Evolutionary conservation across 2,113 vertebrate species (phyloP), one percentile per base, ranked within the genome.

Genomic region (Theristicus caerulescens): DNA sequence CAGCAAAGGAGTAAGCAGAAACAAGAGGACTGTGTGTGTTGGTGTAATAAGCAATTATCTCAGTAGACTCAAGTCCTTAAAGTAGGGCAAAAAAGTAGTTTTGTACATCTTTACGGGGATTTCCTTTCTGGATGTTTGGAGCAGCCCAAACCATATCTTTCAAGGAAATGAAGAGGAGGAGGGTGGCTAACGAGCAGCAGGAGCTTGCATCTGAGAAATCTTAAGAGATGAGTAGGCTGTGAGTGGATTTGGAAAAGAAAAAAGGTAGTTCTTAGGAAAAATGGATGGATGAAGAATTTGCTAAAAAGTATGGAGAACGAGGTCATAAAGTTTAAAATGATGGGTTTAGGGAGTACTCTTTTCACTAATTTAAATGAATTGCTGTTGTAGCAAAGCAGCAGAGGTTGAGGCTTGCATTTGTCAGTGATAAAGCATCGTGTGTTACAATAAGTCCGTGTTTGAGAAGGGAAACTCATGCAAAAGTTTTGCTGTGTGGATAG

Each of bases 111-210:
- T 88, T 81, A 3, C 31, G 86, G 82, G 8, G 32, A 46, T 4
- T 18, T 40, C 25, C 24, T 49, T 80, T 74, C 55, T 34, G 15
- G 13, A 15, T 54, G 29, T 19, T 10, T 42, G 36, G 25, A 83
- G 44, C 59, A 38, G 38, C 38, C n/a, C 11, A 52, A 47, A 25
- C 15, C 3, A 1, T 71, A 10, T n/a, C 32, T 62, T 46, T 52
- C 36, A 52, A 58, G 42, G 34, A 57, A 58, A 3, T 47, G n/a
- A 72, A 49, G 18, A 54, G 17, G 46, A 61, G n/a, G 49, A 76
- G 16, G 13, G 13, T 38, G 18, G 24, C 40, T 66, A 26, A 27
- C 6, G 19, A 12, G 7, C 1, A 0, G 11, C 1, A 0, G 21
- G 54, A 72, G 31, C 25, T 72, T 64, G 26, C 7, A 12, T 67